Evolutionary conservation across 2,797 vertebrate species (phyloP).

Genomic region (Sebastes matsubarae): DNA sequence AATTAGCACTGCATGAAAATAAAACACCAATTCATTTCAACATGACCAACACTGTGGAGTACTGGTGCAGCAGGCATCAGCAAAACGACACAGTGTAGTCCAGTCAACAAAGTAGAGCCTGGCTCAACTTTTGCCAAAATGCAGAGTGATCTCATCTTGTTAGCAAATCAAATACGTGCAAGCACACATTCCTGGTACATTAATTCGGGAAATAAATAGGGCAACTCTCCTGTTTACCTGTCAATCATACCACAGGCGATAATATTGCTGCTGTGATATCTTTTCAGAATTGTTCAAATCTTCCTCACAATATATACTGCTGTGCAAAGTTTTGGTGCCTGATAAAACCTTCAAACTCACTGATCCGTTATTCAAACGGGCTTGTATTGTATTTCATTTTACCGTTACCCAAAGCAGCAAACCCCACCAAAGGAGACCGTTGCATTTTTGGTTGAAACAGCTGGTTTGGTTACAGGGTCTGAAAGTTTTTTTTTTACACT

Average conservation of each 20-base stretch:
- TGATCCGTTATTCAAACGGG: not conserved
- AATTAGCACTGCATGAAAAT: not conserved
- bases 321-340: not conserved
- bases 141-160: not conserved
- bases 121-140: not conserved
- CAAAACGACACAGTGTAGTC: not conserved
- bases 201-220: not conserved
- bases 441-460: no score
- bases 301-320: not conserved
- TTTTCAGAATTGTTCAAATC: not conserved
- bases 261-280: not conserved
- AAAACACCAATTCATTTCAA: not conserved
- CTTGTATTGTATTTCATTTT: not conserved
- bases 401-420: not conserved
- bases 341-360: not conserved
- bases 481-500: no score
- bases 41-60: not conserved
- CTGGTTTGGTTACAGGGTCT: no score
- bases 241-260: not conserved
- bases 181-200: not conserved
- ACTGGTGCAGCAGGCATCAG: not conserved
- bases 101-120: not conserved
- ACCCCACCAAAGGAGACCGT: not conserved
- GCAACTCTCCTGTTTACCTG: not conserved
- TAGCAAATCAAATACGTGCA: not conserved